phyloP scores from a whole-genome alignment of 53 echinoderm and acorn worm species.

The Pentamera pediparva region DNA sequence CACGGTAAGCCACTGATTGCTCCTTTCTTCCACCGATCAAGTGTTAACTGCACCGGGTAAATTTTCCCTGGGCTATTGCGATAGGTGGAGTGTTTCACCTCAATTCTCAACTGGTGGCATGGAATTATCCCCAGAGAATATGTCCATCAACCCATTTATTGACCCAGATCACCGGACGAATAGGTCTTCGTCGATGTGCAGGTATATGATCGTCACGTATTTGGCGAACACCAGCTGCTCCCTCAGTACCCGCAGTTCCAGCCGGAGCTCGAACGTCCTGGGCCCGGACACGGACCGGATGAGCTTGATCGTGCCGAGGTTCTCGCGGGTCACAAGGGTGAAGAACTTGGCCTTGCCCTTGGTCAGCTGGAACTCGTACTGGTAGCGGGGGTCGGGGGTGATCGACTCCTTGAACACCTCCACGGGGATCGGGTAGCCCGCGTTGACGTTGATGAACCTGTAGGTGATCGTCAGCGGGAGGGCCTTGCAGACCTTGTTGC shows the following conservation, averaged over 20 bases:
- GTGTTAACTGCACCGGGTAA: too few relatives aligned
- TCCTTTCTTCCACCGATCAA: too few relatives aligned
- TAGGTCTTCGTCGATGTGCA: conserved; percentile 53
- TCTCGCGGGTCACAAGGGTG: conserved; percentile 29
- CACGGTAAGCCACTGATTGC: too few relatives aligned
- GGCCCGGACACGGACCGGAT: conserved; percentile 59
- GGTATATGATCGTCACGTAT: conserved; percentile 64
- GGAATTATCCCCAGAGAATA: too few relatives aligned
- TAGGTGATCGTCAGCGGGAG: conserved; percentile 67
- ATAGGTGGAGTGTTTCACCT: too few relatives aligned
- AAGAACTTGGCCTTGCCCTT: conserved; percentile 44
- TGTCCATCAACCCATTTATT: too few relatives aligned
- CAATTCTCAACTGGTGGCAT: too few relatives aligned
- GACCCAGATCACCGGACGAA: not conserved
- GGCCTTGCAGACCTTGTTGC: conserved; percentile 48
- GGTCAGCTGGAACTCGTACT: conserved; percentile 51
- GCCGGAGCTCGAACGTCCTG: conserved; percentile 46
- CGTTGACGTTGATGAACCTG: conserved; percentile 66
- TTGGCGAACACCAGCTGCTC: conserved; percentile 44
- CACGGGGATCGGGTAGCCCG: conserved; percentile 49
- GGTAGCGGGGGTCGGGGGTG: conserved; percentile 51
- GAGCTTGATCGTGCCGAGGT: conserved; percentile 53
- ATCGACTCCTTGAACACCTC: conserved; percentile 63
- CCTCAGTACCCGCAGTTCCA: conserved; percentile 67
- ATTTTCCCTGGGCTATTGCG: too few relatives aligned